Percentiles rank a stretch among this genome's conserved stretches.
phyloP scores from a whole-genome alignment of 2,113 vertebrate genomes.

The Pholis gunnellus region DNA sequence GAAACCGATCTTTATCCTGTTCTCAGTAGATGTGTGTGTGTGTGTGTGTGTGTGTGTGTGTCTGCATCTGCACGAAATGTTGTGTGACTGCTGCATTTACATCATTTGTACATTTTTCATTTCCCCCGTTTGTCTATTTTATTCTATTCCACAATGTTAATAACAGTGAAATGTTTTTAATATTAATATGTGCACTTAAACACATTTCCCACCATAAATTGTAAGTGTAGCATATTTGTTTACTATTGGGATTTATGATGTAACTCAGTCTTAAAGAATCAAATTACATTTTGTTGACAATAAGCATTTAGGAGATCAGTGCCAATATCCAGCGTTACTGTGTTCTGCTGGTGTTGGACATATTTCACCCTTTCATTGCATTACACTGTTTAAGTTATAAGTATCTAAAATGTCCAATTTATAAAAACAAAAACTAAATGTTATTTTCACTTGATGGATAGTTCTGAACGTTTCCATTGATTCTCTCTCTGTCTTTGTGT shows the following conservation, averaged over 20 bases:
- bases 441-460: neutral
- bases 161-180: neutral
- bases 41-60: neutral
- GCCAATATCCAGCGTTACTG: neutral
- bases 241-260: neutral
- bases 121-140: neutral
- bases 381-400: neutral
- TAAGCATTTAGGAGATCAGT: neutral
- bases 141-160: neutral
- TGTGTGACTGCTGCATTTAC: neutral
- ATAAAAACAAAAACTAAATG: neutral
- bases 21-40: neutral
- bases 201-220: too few relatives aligned
- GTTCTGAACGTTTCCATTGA: neutral
- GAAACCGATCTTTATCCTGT: neutral
- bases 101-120: neutral
- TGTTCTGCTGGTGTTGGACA: neutral
- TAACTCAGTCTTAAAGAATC: neutral
- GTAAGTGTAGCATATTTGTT: neutral
- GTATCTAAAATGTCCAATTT: neutral
- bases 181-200: neutral
- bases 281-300: neutral
- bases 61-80: neutral
- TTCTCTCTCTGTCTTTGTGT: slow-evolving; percentile 3
- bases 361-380: neutral